These are phyloP conservation scores for Halcyon leucocephala DNA, from an alignment of 2,797 vertebrate genomes.

Conservation along the genomic window DNA sequence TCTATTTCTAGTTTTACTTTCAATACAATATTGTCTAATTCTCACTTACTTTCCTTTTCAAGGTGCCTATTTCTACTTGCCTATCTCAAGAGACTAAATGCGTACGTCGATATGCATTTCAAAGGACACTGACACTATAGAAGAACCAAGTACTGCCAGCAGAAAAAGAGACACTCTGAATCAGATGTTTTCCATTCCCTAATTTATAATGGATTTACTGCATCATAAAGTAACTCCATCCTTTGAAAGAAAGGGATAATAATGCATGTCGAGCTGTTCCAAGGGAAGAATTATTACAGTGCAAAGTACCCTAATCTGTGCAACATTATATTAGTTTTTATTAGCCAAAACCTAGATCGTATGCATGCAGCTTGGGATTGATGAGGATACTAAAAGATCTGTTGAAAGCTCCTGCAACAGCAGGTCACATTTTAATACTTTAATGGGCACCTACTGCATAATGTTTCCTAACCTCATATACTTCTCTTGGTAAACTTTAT, in stretches of 20 bases:
- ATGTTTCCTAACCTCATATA: slow-evolving; percentile 5
- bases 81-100: background rate
- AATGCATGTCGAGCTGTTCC: background rate
- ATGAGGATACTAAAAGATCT: background rate
- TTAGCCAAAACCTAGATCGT: background rate
- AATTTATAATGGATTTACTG: background rate
- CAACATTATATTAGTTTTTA: background rate
- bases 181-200: background rate
- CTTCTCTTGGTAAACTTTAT: slow-evolving; percentile 39
- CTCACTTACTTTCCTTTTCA: background rate
- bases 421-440: slow-evolving; percentile 39
- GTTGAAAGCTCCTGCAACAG: background rate
- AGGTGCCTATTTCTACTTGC: background rate
- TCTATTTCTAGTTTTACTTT: background rate
- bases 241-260: background rate
- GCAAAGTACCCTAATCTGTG: background rate
- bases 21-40: background rate
- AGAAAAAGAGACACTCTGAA: background rate
- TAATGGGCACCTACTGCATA: slow-evolving; percentile 11
- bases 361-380: background rate
- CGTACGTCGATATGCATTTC: background rate
- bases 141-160: background rate
- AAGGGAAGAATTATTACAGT: background rate
- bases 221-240: background rate
- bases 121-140: accelerated